Evolutionary conservation across 1,140 invertebrate genomes (phyloP).

Genomic region (Caenorhabditis inopinata): DNA sequence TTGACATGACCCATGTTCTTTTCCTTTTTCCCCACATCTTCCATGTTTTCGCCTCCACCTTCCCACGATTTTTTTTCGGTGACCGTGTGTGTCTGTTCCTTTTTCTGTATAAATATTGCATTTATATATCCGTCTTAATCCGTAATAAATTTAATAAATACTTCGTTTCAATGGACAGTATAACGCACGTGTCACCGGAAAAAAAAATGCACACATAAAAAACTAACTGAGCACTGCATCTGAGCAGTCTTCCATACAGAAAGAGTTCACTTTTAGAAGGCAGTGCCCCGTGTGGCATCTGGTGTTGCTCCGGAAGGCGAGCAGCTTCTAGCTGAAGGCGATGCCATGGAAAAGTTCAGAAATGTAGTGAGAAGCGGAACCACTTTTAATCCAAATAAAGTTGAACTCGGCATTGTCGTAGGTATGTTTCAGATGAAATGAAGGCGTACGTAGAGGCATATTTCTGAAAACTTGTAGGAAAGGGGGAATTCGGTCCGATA

Average conservation of each 20-base stretch:
- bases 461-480: background rate
- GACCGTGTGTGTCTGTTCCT: conserved; percentile 5
- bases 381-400: background rate
- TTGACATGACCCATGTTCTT: background rate
- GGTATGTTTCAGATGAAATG: no score
- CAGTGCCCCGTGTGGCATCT: background rate
- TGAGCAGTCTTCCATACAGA: no score
- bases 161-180: no score
- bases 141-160: no score
- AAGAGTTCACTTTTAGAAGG: background rate
- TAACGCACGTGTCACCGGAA: background rate
- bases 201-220: background rate
- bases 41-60: background rate
- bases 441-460: no score
- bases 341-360: background rate
- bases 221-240: no score
- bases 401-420: conserved; percentile 8
- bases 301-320: background rate
- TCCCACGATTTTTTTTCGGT: background rate
- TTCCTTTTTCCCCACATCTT: background rate
- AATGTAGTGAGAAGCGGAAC: background rate
- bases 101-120: conserved; percentile 29
- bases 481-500: background rate
- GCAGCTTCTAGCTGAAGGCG: background rate
- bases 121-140: background rate